These are phyloP conservation scores for Aricia agestis DNA, from an alignment of 1,140 invertebrate species.

Conservation along the genomic window DNA sequence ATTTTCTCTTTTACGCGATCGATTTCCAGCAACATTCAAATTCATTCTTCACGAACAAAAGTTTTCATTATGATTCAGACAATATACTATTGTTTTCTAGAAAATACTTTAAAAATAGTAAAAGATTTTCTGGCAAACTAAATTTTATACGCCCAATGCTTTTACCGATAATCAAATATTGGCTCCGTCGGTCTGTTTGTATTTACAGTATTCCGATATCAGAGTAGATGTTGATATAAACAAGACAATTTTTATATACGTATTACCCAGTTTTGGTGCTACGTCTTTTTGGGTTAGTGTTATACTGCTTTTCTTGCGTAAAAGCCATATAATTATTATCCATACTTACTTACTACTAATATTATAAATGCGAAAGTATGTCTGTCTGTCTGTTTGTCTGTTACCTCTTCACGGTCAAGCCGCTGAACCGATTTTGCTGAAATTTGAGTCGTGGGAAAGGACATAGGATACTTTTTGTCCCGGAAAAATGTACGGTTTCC, in stretches of 20 bases:
- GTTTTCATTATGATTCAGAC: background rate
- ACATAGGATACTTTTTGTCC: too few species aligned
- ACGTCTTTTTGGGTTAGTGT: background rate
- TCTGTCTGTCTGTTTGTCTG: too few species aligned
- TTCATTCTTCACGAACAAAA: background rate
- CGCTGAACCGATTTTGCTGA: too few species aligned
- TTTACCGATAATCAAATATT: conserved; percentile 36
- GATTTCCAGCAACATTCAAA: background rate
- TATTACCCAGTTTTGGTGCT: background rate
- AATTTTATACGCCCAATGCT: conserved; percentile 27
- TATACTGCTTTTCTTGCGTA: too few species aligned
- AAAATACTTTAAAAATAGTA: conserved; percentile 11
- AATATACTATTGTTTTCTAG: conserved; percentile 13
- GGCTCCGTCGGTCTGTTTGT: conserved; percentile 33
- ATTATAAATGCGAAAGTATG: too few species aligned
- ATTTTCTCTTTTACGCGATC: background rate
- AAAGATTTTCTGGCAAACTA: conserved; percentile 13
- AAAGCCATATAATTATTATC: too few species aligned
- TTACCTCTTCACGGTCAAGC: too few species aligned
- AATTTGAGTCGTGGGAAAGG: too few species aligned
- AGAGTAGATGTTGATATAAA: conserved; percentile 18
- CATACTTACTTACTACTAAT: too few species aligned
- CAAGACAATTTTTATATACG: conserved; percentile 17
- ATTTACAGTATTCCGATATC: conserved; percentile 24
- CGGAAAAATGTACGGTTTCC: too few species aligned